Evolutionary conservation across 2,113 vertebrate species (phyloP).

Genomic region (Aphelocoma coerulescens): DNA sequence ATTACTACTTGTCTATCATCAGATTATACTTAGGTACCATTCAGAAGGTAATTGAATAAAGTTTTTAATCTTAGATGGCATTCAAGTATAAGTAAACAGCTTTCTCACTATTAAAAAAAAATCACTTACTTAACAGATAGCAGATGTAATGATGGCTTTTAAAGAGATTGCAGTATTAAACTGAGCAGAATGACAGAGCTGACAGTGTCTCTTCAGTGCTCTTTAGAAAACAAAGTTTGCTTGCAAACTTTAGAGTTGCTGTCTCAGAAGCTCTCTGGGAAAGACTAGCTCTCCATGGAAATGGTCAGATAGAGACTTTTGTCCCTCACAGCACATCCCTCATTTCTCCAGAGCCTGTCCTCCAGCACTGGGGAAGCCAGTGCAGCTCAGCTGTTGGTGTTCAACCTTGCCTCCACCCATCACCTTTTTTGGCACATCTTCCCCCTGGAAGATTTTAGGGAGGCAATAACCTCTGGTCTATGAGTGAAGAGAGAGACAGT

Average conservation of each 20-base stretch:
- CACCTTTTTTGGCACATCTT: background rate
- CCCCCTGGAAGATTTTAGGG: background rate
- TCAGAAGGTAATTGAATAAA: conserved; percentile 27
- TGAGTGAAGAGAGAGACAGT: background rate
- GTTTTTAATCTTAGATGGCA: conserved; percentile 39
- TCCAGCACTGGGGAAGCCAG: background rate
- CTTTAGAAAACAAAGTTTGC: background rate
- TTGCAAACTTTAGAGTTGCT: background rate
- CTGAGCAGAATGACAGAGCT: background rate
- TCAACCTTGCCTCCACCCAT: background rate
- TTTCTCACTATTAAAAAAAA: background rate
- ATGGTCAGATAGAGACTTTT: background rate
- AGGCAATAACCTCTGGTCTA: background rate
- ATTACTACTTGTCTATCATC: background rate
- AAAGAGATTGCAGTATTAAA: background rate
- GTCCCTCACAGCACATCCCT: background rate
- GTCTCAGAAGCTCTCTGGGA: background rate
- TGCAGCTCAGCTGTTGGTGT: background rate
- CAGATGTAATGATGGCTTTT: background rate
- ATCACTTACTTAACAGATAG: background rate
- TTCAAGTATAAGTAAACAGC: conserved; percentile 17
- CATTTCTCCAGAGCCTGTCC: fast-evolving
- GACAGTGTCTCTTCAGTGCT: background rate
- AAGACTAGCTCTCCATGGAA: background rate
- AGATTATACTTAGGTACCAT: background rate